phyloP scores from a whole-genome alignment of 1,140 invertebrate genomes.

The Cyphomyrmex costatus region DNA sequence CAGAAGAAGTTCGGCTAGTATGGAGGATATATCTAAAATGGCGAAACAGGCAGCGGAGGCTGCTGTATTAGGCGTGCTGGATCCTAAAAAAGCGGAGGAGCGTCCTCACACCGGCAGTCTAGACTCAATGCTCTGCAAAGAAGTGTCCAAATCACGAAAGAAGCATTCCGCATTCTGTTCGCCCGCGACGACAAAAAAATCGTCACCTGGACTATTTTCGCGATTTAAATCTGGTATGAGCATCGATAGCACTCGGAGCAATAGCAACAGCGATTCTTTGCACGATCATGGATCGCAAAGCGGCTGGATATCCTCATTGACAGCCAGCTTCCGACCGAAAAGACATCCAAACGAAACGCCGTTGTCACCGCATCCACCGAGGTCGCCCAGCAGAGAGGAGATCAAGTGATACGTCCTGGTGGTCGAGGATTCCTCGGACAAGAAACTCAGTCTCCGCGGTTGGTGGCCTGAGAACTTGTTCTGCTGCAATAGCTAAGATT shows the following conservation, averaged over 20 bases:
- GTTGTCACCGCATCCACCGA: conserved; percentile 71
- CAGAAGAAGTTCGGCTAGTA: conserved; percentile 84
- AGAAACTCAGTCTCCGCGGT: conserved; percentile 71
- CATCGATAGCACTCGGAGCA: conserved; percentile 83
- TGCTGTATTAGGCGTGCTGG: conserved; percentile 76
- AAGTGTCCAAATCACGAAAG: conserved; percentile 76
- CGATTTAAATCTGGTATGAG: conserved; percentile 85
- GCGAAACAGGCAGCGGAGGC: conserved; percentile 81
- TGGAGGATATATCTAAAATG: conserved; percentile 86
- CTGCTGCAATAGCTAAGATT: conserved; percentile 80
- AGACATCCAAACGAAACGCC: conserved; percentile 77
- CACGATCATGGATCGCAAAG: conserved; percentile 80
- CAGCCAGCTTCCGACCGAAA: conserved; percentile 84
- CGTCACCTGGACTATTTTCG: conserved; percentile 81
- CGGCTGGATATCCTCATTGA: conserved; percentile 85
- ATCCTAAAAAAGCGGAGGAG: conserved; percentile 82
- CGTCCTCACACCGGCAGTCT: conserved; percentile 83
- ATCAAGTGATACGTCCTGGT: conserved; percentile 83
- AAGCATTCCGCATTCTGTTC: conserved; percentile 78
- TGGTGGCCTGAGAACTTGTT: conserved; percentile 83
- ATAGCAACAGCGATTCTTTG: conserved; percentile 84
- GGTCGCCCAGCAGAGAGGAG: conserved; percentile 78
- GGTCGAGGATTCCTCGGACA: conserved; percentile 73
- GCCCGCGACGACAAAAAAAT: conserved; percentile 80
- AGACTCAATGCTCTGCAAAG: conserved; percentile 84